A percentile compares a stretch with the other conserved stretches of the same genome.
These are phyloP conservation scores for Python bivittatus DNA, from an alignment of 2,113 vertebrate genomes.

Conservation along the genomic window DNA sequence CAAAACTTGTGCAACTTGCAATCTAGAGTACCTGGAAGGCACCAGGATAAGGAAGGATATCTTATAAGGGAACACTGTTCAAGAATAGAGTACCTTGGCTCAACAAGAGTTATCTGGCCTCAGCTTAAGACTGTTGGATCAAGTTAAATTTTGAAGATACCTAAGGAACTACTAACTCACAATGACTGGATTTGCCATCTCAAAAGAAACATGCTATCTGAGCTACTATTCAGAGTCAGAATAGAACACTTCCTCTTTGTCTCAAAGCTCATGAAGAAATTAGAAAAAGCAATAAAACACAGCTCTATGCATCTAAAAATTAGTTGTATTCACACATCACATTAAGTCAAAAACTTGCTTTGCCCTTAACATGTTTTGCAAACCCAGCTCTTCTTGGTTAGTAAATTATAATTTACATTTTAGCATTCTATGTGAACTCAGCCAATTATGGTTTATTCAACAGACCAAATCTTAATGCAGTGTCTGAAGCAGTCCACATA, in stretches of 20 bases:
- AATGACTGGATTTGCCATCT: not conserved
- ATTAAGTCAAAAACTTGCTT: not conserved
- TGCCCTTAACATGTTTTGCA: not conserved
- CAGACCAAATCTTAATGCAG: not conserved
- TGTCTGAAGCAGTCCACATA: not conserved
- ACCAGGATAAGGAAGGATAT: not conserved
- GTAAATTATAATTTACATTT: not conserved
- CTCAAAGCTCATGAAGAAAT: not conserved
- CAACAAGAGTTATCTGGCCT: not conserved
- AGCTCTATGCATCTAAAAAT: not conserved
- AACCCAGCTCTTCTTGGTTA: not conserved
- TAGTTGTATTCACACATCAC: not conserved
- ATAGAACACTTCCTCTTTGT: not conserved
- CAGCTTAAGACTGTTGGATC: not conserved
- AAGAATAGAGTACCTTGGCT: not conserved
- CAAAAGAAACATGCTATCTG: not conserved
- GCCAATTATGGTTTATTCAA: not conserved
- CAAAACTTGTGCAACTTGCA: not conserved
- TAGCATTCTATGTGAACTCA: not conserved
- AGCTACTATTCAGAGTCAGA: not conserved
- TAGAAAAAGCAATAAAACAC: not conserved
- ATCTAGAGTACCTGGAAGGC: not conserved
- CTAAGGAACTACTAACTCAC: not conserved
- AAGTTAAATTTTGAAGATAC: not conserved
- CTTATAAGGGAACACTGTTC: not conserved